These are phyloP conservation scores for Turdus rufiventris DNA, from an alignment of 2,113 vertebrate species.

Conservation along the genomic window DNA sequence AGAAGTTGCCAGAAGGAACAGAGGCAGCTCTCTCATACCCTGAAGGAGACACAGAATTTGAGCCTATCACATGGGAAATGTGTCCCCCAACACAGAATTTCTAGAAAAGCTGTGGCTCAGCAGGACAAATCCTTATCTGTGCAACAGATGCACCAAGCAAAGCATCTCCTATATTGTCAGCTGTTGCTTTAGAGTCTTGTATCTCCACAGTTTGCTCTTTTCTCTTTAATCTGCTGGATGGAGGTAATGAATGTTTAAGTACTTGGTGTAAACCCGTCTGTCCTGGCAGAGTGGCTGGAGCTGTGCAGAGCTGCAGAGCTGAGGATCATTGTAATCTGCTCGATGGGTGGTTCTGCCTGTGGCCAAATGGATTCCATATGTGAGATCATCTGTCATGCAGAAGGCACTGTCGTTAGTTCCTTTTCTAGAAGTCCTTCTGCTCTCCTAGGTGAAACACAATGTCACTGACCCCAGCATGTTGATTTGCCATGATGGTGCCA, in stretches of 20 bases:
- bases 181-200: not conserved
- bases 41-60: not conserved
- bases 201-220: not conserved
- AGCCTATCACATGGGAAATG: not conserved
- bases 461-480: not conserved
- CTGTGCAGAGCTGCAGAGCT: not conserved
- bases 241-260: not conserved
- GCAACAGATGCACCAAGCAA: not conserved
- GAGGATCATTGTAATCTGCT: not conserved
- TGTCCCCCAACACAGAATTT: not conserved
- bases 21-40: not conserved
- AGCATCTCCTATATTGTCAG: not conserved
- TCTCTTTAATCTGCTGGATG: not conserved
- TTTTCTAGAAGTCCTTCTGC: not conserved
- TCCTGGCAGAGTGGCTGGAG: not conserved
- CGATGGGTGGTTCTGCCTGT: not conserved
- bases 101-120: not conserved
- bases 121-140: not conserved
- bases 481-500: not conserved
- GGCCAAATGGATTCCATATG: constrained; percentile 44
- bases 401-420: not conserved
- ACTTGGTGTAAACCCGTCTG: not conserved
- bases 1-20: not conserved
- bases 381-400: not conserved
- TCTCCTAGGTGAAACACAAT: not conserved